Evolutionary conservation across 2,797 vertebrate species (phyloP), one percentile per base, ranked within the genome.

Genomic region (Clangula hyemalis): DNA sequence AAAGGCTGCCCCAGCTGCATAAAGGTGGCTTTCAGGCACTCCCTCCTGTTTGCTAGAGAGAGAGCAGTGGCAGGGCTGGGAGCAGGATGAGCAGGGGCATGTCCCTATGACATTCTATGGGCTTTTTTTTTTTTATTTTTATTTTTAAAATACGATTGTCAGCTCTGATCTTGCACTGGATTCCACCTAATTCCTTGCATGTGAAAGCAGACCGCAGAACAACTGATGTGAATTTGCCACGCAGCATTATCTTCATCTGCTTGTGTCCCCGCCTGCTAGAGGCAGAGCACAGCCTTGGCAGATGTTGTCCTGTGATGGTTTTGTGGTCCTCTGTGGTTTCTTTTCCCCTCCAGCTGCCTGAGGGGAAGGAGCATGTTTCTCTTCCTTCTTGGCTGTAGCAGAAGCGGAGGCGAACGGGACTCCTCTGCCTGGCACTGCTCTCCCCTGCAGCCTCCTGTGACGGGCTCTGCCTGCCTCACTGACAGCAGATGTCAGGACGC

Each of bases 201-300:
- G 49, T 64, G 68, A 94, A 77, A 93, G 87, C 88, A 90, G 92
- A 75, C 86, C 62, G 27, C 78, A 87, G 78, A 68, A 87, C 47
- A 84, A 75, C 34, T 17, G 70, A 78, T 38, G 62, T 30, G 8
- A 80, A 64, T 12, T 13, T 84, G 83, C 73, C 82, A 61, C 56
- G 13, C 30, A 64, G 81, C 25, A 24, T 17, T 76, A 54, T 70
- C 47, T 82, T 60, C 71, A 9, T 2, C 4, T 15, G 53, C 47
- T 49, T 61, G 27, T 49, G 60, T 78, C 58, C 80, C 10, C 5
- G 56, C 71, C 60, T 6, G 14, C 87, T 36, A 43, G 71, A 69
- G 77, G 90, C 30, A 8, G 68, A 1, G 9, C 1, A 0, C 20
- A 24, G 47, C 11, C 0, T 3, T 66, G 3, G 15, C 90, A 87